Conservation (phyloP, 2,113 vertebrate species). For the Trachemys scripta region DNA sequence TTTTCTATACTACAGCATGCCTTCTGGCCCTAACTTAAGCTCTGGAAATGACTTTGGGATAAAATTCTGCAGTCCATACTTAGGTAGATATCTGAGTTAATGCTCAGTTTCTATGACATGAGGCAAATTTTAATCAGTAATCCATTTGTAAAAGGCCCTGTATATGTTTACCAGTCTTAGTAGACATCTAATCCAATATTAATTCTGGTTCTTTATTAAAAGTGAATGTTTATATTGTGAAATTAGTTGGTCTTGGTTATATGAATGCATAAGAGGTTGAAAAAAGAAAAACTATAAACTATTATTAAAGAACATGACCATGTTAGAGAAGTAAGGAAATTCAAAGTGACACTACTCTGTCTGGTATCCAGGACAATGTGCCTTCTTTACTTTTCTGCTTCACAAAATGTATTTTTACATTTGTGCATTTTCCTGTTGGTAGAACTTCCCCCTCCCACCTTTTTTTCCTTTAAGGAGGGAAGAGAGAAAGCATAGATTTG, state of each 20-base stretch:
- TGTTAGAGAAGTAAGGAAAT: not conserved
- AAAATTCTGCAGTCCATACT: not conserved
- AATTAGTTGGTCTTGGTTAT: constrained; percentile 12
- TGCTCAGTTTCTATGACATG: not conserved
- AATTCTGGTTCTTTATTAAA: constrained; percentile 13
- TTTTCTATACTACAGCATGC: not conserved
- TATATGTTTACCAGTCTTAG: not conserved
- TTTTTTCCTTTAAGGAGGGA: not conserved
- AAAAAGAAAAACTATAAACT: not conserved
- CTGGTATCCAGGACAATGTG: not conserved
- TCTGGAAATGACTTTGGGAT: not conserved
- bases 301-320: not conserved
- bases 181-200: not conserved
- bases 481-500: not conserved
- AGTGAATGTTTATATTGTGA: not conserved
- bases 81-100: not conserved
- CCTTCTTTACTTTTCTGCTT: not conserved
- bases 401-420: not conserved
- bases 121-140: not conserved
- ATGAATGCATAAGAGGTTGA: constrained; percentile 1
- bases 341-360: not conserved
- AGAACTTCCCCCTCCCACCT: not conserved
- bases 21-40: not conserved
- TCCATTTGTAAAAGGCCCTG: not conserved
- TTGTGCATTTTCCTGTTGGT: not conserved